phyloP scores from a whole-genome alignment of 1,140 invertebrate species.

The Parapsyche elsis region DNA sequence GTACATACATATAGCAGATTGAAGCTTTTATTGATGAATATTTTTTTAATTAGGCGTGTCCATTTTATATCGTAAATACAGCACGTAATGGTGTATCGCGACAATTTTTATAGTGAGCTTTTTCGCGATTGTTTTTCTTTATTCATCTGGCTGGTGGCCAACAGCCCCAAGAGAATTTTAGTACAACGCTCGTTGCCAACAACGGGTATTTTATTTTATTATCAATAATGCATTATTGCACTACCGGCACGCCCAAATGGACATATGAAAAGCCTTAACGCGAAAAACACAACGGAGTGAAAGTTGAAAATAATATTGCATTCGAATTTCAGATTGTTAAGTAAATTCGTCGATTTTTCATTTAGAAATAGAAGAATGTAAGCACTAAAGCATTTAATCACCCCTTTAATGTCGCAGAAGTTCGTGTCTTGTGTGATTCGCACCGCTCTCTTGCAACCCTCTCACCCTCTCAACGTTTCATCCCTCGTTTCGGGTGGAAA shows the following conservation, averaged over 20 bases:
- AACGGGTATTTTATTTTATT: slow-evolving; percentile 7
- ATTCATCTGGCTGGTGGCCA: slow-evolving; percentile 9
- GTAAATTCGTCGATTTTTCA: neutral
- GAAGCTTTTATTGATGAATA: no score
- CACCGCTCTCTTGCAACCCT: neutral
- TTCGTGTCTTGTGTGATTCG: neutral
- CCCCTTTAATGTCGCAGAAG: slow-evolving; percentile 8
- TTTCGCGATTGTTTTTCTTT: slow-evolving; percentile 20
- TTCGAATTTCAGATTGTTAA: no score
- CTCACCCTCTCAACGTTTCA: neutral
- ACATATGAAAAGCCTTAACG: neutral
- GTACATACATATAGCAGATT: no score
- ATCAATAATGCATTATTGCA: slow-evolving; percentile 1
- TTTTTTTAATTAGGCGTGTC: neutral
- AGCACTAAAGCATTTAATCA: slow-evolving; percentile 12
- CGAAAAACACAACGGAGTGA: no score
- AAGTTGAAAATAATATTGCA: no score
- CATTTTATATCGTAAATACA: neutral
- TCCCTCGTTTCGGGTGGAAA: neutral
- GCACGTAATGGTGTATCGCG: neutral
- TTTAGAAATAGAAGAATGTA: neutral
- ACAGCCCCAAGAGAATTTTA: neutral
- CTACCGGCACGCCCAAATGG: neutral
- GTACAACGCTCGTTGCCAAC: neutral
- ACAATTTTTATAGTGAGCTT: neutral